Conservation (phyloP, 2,113 vertebrate genomes). For the Scomber scombrus region DNA sequence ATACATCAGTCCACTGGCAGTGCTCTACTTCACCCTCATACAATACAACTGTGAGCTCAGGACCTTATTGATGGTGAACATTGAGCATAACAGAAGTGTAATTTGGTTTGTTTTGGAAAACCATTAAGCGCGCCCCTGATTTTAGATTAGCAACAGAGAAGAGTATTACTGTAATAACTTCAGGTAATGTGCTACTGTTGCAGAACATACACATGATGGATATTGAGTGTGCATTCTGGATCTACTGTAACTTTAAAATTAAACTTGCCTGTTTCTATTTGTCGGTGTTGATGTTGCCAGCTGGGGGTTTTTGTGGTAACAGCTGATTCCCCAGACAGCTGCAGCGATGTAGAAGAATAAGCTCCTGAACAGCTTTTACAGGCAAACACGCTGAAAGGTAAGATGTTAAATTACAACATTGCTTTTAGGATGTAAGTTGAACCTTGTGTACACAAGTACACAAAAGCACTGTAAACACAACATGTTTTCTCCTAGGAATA, state of each 20-base stretch:
- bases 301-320: conserved; percentile 38
- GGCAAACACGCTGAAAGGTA: conserved; percentile 59
- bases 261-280: conserved; percentile 35
- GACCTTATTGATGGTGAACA: not conserved
- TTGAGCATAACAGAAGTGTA: not conserved
- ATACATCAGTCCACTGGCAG: conserved; percentile 29
- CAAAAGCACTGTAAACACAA: conserved; percentile 6
- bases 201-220: not conserved
- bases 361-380: conserved; percentile 47
- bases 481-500: conserved; percentile 47
- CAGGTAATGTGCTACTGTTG: not conserved
- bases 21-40: conserved; percentile 14
- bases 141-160: not conserved
- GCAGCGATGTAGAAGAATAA: conserved; percentile 39
- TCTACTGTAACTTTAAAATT: conserved; percentile 35
- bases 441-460: not conserved
- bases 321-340: conserved; percentile 60
- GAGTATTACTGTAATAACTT: not conserved
- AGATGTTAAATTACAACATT: conserved; percentile 53
- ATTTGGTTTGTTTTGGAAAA: not conserved
- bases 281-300: conserved; percentile 47
- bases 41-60: not conserved
- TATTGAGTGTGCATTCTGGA: too few species aligned
- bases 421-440: conserved; percentile 30
- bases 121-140: not conserved